Evolutionary conservation across 2,797 vertebrate species (phyloP), one percentile per base, ranked within the genome.

Genomic region (Cryptoprocta ferox): DNA sequence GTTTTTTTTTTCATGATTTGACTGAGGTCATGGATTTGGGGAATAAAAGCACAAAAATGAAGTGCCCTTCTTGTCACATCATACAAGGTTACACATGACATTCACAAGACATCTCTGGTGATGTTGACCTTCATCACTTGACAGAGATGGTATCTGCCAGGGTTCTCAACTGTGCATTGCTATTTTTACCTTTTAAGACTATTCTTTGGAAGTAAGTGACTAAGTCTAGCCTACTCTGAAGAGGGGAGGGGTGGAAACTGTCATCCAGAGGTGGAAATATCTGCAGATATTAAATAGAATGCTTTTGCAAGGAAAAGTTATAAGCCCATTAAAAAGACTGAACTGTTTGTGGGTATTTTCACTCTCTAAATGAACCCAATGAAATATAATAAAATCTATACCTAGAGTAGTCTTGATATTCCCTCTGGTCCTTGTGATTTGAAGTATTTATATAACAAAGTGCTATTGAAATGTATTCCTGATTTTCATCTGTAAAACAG

Each of bases 401-500:
- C 75, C 24, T 92, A 30, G 14, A 50, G 28, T 80, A n/a, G 53
- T 71, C 89, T 90, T 24, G 0, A 68, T 94, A 97, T 65, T 97
- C 82, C 87, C 56, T 32, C 16, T 26, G 19, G 80, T 85, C 0
- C 5, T 70, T 53, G 26, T 8, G 56, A 14, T 96, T 78, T 96
- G 85, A 82, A 93, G 73, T 30, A 59, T 95, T 97, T 97, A 65
- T 94, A 45, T 61, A 96, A 87, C 37, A 97, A 56, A 76, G 13
- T 86, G 37, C n/a, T 84, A 5, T 32, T 97, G 97, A 95, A 97
- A 98, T 68, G 30, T 70, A 88, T 97, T 96, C 70, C 91, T 66
- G 75, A 50, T 92, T 88, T 94, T 92, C 61, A n/a, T 85, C 79
- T 94, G 66, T 83, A 93, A 97, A 95, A 32, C 21, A 75, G 79